Conservation (phyloP, 2,113 vertebrate species). For the Nyctibius bracteatus region DNA sequence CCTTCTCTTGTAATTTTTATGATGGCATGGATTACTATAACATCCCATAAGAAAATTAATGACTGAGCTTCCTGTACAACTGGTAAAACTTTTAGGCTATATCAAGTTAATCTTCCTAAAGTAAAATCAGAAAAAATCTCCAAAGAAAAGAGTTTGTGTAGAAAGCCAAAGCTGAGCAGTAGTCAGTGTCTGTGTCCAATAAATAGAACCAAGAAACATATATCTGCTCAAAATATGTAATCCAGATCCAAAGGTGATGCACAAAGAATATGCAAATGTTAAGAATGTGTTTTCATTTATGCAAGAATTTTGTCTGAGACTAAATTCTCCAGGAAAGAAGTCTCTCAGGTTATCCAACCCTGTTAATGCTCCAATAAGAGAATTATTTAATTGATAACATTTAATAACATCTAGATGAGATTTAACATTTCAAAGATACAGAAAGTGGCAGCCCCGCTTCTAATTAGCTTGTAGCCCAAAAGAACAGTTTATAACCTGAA, state of each 20-base stretch:
- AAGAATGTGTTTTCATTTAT: background rate
- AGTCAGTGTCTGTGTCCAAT: background rate
- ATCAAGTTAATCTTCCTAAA: background rate
- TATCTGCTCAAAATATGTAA: background rate
- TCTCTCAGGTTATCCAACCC: background rate
- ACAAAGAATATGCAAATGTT: background rate
- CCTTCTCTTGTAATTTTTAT: background rate
- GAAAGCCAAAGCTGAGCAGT: background rate
- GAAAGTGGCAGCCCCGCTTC: background rate
- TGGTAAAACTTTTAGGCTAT: background rate
- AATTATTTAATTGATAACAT: background rate
- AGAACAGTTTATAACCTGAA: constrained; percentile 17
- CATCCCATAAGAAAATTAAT: background rate
- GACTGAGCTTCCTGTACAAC: background rate
- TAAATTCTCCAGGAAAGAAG: background rate
- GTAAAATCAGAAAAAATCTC: background rate
- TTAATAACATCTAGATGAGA: background rate
- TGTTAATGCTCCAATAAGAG: background rate
- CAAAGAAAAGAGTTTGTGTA: background rate
- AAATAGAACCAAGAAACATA: background rate
- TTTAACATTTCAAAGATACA: background rate
- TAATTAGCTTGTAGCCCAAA: background rate
- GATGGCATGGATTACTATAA: background rate
- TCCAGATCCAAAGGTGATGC: background rate
- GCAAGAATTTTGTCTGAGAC: background rate